These are phyloP conservation scores for Alcedo atthis DNA, from an alignment of 2,797 vertebrate genomes.

Conservation along the genomic window DNA sequence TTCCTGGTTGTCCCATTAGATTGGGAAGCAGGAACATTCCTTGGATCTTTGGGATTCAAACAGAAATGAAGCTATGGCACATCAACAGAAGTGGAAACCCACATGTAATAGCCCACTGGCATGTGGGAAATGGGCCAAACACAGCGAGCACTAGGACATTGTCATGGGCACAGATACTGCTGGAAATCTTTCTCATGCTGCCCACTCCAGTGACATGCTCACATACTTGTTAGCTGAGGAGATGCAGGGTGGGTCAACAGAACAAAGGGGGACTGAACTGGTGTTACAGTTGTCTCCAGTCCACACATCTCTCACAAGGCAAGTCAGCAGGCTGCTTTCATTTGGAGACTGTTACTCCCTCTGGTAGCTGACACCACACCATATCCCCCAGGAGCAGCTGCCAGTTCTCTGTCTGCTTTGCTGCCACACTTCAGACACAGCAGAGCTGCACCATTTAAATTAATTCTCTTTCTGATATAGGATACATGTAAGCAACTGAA, in stretches of 20 bases:
- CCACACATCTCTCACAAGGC: neutral
- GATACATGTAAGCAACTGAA: too few relatives aligned
- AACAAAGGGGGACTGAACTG: neutral
- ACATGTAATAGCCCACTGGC: rapidly evolving
- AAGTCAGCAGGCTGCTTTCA: neutral
- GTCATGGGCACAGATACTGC: neutral
- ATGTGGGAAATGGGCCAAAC: neutral
- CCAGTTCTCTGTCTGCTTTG: too few relatives aligned
- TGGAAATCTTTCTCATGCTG: neutral
- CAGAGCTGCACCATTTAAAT: too few relatives aligned
- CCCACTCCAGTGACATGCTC: neutral
- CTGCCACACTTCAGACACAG: too few relatives aligned
- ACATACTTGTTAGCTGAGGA: neutral
- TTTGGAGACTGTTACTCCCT: neutral
- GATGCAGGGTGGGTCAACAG: too few relatives aligned
- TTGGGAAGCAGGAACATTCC: neutral
- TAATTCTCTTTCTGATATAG: too few relatives aligned
- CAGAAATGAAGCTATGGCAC: neutral
- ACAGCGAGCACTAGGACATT: rapidly evolving
- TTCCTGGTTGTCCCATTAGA: neutral
- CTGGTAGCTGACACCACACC: too few relatives aligned
- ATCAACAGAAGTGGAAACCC: neutral
- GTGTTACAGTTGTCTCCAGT: neutral
- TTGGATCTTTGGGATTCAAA: neutral
- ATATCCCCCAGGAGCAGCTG: too few relatives aligned